Conservation (phyloP, 1,140 invertebrate genomes). For the Drosophila sucinea region DNA sequence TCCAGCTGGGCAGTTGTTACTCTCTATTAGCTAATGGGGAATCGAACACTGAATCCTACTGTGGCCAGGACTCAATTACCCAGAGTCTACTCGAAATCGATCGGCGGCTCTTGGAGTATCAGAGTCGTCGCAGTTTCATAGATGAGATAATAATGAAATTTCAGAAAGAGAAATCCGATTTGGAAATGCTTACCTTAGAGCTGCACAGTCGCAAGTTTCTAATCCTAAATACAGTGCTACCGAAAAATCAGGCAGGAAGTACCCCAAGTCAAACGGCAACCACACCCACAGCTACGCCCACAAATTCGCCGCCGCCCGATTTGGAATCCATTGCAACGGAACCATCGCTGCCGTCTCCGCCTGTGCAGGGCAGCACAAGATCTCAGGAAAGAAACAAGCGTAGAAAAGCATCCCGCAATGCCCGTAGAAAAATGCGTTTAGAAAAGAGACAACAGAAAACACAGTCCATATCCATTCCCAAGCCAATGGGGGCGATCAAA, state of each 20-base stretch:
- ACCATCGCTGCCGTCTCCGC: background rate
- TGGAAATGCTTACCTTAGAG: slow-evolving; percentile 64
- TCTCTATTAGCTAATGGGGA: background rate
- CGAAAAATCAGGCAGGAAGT: slow-evolving; percentile 7
- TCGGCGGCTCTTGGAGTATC: slow-evolving; percentile 68
- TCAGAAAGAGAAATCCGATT: slow-evolving; percentile 73
- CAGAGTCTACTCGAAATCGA: slow-evolving; percentile 71
- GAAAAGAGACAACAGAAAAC: background rate
- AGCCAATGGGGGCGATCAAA: slow-evolving; percentile 9
- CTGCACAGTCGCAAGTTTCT: slow-evolving; percentile 74
- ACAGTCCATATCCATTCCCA: slow-evolving; percentile 5
- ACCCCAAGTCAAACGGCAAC: slow-evolving; percentile 7
- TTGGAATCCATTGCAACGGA: slow-evolving; percentile 14
- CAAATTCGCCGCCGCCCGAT: slow-evolving; percentile 16
- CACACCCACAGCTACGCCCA: slow-evolving; percentile 14
- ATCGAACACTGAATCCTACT: slow-evolving; percentile 3
- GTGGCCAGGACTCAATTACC: slow-evolving; percentile 36
- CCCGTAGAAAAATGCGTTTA: background rate
- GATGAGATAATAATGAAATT: slow-evolving; percentile 79
- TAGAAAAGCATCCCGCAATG: background rate
- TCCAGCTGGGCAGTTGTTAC: slow-evolving; percentile 22
- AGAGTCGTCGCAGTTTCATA: slow-evolving; percentile 69
- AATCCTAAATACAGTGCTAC: slow-evolving; percentile 53
- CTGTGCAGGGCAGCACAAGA: background rate
- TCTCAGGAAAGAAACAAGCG: background rate